Percentiles rank a stretch among this genome's conserved stretches.
These are phyloP conservation scores for Odontophorus gujanensis DNA, from an alignment of 2,113 vertebrate genomes.

Conservation along the genomic window DNA sequence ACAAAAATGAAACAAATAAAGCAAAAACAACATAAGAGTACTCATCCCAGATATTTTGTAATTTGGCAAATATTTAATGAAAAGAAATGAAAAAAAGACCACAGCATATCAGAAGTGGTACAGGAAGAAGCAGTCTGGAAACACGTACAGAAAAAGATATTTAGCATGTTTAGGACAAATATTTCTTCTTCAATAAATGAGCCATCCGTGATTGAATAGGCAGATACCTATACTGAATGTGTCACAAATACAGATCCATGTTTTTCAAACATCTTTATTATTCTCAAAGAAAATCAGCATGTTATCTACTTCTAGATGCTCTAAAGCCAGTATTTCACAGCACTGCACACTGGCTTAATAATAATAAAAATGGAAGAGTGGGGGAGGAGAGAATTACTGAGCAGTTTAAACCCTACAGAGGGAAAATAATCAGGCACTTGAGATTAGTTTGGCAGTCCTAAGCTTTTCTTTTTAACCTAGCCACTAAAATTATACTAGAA, in stretches of 20 bases:
- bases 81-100: neutral
- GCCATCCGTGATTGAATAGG: neutral
- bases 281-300: neutral
- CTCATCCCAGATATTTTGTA: neutral
- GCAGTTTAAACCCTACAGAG: slow-evolving; percentile 45
- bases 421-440: slow-evolving; percentile 47
- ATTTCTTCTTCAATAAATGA: neutral
- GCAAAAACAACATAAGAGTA: neutral
- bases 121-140: neutral
- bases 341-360: neutral
- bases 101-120: neutral
- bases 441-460: slow-evolving; percentile 47
- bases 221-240: neutral
- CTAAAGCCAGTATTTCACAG: neutral
- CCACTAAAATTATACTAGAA: slow-evolving; percentile 22
- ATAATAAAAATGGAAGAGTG: neutral
- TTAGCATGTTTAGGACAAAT: neutral
- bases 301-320: neutral
- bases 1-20: too few species aligned
- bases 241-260: neutral
- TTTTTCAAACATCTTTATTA: neutral
- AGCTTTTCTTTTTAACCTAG: slow-evolving; percentile 51
- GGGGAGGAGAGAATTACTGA: neutral
- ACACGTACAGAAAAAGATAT: neutral
- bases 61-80: neutral